phyloP scores from a whole-genome alignment of 1,140 invertebrate genomes.

The Bombus cullumanus region DNA sequence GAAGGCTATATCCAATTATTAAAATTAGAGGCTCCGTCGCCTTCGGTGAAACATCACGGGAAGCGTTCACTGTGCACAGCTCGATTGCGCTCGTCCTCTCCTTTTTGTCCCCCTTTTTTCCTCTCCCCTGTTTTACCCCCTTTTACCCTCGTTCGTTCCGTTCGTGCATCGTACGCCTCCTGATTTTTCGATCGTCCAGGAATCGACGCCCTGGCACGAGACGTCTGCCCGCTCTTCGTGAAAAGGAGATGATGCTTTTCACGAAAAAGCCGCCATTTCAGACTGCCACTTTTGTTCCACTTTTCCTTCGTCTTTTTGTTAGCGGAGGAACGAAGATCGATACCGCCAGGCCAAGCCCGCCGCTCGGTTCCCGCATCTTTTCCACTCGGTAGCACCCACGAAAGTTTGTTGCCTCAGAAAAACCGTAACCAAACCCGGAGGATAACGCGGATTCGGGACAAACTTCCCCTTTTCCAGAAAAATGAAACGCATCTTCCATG shows the following conservation, averaged over 20 bases:
- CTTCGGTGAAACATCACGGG: constrained; percentile 69
- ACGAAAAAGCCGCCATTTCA: constrained; percentile 47
- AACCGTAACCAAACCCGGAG: neutral
- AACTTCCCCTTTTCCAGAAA: neutral
- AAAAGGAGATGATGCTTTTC: constrained; percentile 56
- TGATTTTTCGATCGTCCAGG: constrained; percentile 24
- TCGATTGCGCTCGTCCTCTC: neutral
- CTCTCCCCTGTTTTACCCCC: neutral
- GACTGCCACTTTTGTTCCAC: constrained; percentile 63
- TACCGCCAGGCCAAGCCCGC: constrained; percentile 23
- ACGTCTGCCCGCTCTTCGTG: neutral
- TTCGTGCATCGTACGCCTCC: neutral
- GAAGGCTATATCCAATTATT: constrained; percentile 77
- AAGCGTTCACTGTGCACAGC: constrained; percentile 57
- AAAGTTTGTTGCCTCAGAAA: constrained; percentile 8
- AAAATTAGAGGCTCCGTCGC: constrained; percentile 78
- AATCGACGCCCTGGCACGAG: neutral
- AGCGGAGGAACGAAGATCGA: constrained; percentile 50
- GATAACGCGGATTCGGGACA: neutral
- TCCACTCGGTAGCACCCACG: constrained; percentile 5
- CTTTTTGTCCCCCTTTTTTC: neutral
- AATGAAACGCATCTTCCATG: neutral
- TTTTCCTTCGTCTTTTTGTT: constrained; percentile 56
- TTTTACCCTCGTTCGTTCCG: neutral
- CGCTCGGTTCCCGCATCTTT: constrained; percentile 23